Conservation (phyloP, 2,888 invertebrate genomes). For the Eupithecia subfuscata region DNA sequence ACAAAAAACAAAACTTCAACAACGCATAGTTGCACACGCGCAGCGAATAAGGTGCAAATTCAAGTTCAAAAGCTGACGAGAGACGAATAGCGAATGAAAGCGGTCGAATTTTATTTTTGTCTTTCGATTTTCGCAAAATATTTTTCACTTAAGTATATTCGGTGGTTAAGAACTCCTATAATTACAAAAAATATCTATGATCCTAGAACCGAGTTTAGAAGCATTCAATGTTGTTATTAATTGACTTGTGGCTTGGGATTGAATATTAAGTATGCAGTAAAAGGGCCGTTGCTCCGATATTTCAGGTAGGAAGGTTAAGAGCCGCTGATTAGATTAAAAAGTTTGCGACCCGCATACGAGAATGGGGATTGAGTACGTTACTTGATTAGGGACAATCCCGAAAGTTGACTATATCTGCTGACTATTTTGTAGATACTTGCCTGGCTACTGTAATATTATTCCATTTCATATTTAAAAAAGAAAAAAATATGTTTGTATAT, state of each 20-base stretch:
- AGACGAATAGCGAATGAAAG: not conserved
- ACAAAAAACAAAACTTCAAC: not conserved
- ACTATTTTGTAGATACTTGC: slow-evolving; percentile 4
- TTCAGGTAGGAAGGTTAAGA: slow-evolving; percentile 7
- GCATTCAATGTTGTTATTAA: slow-evolving; percentile 10
- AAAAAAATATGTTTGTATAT: not conserved
- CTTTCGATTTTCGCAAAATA: not conserved
- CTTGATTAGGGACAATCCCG: slow-evolving; percentile 21
- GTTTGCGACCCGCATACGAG: slow-evolving; percentile 9
- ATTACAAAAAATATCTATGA: not conserved
- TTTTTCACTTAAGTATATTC: not conserved
- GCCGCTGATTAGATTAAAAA: slow-evolving; percentile 17
- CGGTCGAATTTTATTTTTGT: not conserved
- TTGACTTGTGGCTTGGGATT: not conserved
- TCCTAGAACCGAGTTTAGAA: not conserved
- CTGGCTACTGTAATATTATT: no score
- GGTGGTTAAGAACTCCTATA: not conserved
- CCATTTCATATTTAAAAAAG: no score
- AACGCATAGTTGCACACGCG: no score
- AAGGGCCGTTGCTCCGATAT: not conserved
- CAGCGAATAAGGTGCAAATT: not conserved
- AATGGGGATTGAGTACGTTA: slow-evolving; percentile 12
- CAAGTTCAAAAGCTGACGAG: not conserved
- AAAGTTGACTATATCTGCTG: slow-evolving; percentile 18
- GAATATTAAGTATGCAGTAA: not conserved